Base-by-base conservation (phyloP, 37 sponge, comb jelly and placozoan species). In the Dysidea cf. avara region DNA sequence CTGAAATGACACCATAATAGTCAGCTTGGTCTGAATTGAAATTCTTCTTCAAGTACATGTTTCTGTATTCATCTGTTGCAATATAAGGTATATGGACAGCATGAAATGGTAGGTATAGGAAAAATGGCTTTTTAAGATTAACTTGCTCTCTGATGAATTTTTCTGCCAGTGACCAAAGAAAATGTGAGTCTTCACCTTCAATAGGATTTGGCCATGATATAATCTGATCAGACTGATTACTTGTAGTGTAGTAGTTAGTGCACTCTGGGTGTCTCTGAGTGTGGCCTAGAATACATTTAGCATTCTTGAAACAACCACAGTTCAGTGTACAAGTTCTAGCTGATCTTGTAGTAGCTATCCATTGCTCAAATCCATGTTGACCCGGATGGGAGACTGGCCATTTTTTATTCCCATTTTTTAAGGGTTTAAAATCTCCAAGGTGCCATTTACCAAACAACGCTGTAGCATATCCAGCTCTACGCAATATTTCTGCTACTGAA, bases 351-450 rank as follows among this genome's bases (percentile, higher is more conserved):
- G 87, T 68, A 47, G 69, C 68, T 56, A 55, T 59, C 84, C 86
- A 85, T 22, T 71, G 64, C 17, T 79, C 75, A 39, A 85, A 85
- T 9, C 86, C 86, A 53, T 85, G 79, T 61, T 66, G 70, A 12
- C 79, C 86, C 13, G 86, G 86, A 31, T 78, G 74, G 21, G 80
- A 78, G 2, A 85, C 86, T 17, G 79, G 79, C 86, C 86, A 85
- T 33, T 85, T 85, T 22, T 36, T 31, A 40, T 85, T 78, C n/a
- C 86, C 86, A 22, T 39, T 43, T 86, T n/a, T n/a, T n/a, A n/a
- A n/a, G n/a, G n/a, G n/a, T n/a, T n/a, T n/a, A n/a, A n/a, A n/a
- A n/a, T n/a, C 87, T n/a, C 87, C 80, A 21, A 79, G 80, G 38
- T 78, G 79, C 87, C 87, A 86, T 39, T 86, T 86, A 4, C 87